Evolutionary conservation across 2,888 invertebrate genomes (phyloP).

Genomic region (Lordiphosa fenestrarum): DNA sequence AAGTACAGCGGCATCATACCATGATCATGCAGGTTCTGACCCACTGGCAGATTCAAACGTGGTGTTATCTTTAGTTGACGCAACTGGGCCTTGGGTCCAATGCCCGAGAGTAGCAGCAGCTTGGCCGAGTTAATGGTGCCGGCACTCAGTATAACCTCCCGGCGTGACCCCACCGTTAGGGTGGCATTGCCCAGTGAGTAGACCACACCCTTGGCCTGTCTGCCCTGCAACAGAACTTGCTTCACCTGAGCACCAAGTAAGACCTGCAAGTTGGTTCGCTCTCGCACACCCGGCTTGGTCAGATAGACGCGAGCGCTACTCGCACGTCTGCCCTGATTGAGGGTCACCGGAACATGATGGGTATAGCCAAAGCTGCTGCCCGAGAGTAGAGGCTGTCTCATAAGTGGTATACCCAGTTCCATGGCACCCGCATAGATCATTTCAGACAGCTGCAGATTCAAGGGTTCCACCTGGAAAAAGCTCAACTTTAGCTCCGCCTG

Average conservation of each 20-base stretch:
- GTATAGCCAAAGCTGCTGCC: slow-evolving; percentile 82
- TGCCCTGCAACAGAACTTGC: slow-evolving; percentile 28
- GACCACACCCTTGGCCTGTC: slow-evolving; percentile 41
- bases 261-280: slow-evolving; percentile 62
- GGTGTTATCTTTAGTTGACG: slow-evolving; percentile 69
- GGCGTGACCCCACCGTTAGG: slow-evolving; percentile 23
- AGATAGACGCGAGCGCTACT: slow-evolving; percentile 83
- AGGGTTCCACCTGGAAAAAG: slow-evolving; percentile 36
- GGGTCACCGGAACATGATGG: slow-evolving; percentile 82
- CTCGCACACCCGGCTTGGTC: slow-evolving; percentile 52
- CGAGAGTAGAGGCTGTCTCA: slow-evolving; percentile 84
- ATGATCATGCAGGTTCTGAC: slow-evolving; percentile 90
- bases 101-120: slow-evolving; percentile 32
- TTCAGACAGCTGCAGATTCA: slow-evolving; percentile 79
- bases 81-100: slow-evolving; percentile 65
- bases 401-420: slow-evolving; percentile 84
- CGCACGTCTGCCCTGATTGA: slow-evolving; percentile 81
- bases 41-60: slow-evolving; percentile 81
- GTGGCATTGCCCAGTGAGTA: slow-evolving; percentile 26
- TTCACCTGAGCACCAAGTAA: slow-evolving; percentile 53
- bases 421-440: slow-evolving; percentile 82
- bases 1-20: slow-evolving; percentile 82
- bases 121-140: slow-evolving; percentile 46
- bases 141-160: slow-evolving; percentile 43
- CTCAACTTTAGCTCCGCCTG: slow-evolving; percentile 81